Evolutionary conservation across 1,140 invertebrate genomes (phyloP).

Genomic region (Anagrus nilaparvatae): DNA sequence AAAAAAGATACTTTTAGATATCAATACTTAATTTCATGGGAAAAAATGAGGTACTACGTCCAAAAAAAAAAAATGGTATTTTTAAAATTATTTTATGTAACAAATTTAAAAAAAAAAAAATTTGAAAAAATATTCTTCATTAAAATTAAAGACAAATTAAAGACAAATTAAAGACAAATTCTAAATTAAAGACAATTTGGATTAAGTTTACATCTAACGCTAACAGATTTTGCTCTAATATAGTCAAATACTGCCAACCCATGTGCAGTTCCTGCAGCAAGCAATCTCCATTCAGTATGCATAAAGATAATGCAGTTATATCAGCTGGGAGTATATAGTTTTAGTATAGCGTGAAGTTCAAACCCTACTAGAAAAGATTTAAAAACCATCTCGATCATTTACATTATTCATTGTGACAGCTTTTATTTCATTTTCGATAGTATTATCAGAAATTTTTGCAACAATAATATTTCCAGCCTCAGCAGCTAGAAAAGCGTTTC

Average conservation of each 20-base stretch:
- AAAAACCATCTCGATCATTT: constrained; percentile 81
- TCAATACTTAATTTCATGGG: no score
- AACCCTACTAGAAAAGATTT: constrained; percentile 56
- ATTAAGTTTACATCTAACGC: constrained; percentile 86
- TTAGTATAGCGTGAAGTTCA: constrained; percentile 69
- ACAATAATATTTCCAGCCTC: constrained; percentile 88
- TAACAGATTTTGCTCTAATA: constrained; percentile 60
- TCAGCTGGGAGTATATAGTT: constrained; percentile 89
- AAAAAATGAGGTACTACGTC: no score
- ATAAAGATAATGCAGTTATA: constrained; percentile 77
- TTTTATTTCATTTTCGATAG: constrained; percentile 52
- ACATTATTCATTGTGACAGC: constrained; percentile 76
- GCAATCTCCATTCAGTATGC: constrained; percentile 82
- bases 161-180: no score
- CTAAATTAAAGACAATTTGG: constrained; percentile 81
- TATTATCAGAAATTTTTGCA: constrained; percentile 57
- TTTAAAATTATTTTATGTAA: no score
- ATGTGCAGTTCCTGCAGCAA: constrained; percentile 90
- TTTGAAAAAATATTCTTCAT: no score
- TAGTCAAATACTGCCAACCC: constrained; percentile 88
- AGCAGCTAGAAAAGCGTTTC: no score
- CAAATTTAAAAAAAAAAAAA: no score
- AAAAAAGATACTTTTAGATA: no score
- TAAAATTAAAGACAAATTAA: no score
- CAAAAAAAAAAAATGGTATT: no score